Percentiles rank a stretch among this genome's conserved stretches.
Conservation (phyloP, 2,888 invertebrate species). For the Gortyna flavago region DNA sequence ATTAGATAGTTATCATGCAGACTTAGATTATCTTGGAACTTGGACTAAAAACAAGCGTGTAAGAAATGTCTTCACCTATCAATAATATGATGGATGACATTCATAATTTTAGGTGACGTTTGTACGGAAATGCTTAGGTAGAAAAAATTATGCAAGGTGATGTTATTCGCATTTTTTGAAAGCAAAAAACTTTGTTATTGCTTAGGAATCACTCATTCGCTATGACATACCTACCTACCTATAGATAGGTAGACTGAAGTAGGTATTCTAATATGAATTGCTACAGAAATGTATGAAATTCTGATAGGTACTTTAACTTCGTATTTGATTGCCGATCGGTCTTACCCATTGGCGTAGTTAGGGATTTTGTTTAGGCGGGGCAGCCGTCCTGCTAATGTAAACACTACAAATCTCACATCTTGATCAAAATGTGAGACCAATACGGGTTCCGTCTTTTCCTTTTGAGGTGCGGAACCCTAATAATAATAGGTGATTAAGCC, state of each 20-base stretch:
- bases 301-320: neutral
- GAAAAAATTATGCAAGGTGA: neutral
- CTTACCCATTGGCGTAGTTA: neutral
- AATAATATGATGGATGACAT: slow-evolving; percentile 1
- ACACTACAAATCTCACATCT: too few species aligned
- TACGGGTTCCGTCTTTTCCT: too few species aligned
- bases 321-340: neutral
- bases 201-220: neutral
- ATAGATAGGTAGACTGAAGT: neutral
- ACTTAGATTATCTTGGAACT: slow-evolving; percentile 13
- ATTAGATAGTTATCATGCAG: slow-evolving; percentile 9
- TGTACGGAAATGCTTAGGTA: neutral
- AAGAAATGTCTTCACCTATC: neutral
- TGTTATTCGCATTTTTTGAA: neutral
- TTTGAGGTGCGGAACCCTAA: too few species aligned
- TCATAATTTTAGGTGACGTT: neutral
- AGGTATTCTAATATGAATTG: neutral
- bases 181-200: neutral
- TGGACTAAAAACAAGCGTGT: neutral
- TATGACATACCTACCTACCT: too few species aligned
- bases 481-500: too few species aligned
- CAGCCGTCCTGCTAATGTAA: too few species aligned
- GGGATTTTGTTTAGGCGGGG: too few species aligned
- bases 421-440: too few species aligned
- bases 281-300: neutral